Base-by-base conservation (phyloP, 1,140 invertebrate genomes). In the Coenobita brevimanus region DNA sequence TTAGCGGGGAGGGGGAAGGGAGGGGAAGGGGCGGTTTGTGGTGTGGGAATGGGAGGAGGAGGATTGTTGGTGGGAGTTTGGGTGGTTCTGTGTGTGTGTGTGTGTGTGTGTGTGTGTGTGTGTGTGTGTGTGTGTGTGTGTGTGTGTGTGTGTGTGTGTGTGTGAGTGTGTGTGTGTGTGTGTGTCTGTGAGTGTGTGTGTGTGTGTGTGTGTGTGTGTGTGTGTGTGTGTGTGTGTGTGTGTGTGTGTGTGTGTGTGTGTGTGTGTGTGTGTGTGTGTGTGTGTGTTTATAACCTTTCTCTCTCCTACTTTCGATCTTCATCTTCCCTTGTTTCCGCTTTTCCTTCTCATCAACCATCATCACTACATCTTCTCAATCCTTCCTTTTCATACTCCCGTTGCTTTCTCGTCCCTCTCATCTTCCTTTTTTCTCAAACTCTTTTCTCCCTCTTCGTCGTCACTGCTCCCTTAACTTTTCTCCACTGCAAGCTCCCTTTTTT, bases 111-210 rank as follows among this genome's bases (percentile, higher is more conserved):
- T 76, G 36, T 76, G 41, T 78, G 41, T 78, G 2, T 78, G 24
- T 78, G 41, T 78, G 41, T 78, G 41, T 78, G 41, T 78, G 41
- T 78, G 41, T 78, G 41, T 78, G 41, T 78, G 41, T 78, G 41
- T 78, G 41, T 78, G 41, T 78, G 41, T 78, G 41, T 78, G 36
- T 78, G 24, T 46, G 13, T 46, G 17, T 57, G n/a, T 57, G n/a
- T 57, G n/a, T 57, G n/a, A 13, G n/a, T 57, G n/a, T 57, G n/a
- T 57, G n/a, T 57, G n/a, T 57, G n/a, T 57, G n/a, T 57, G n/a
- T 57, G n/a, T 57, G n/a, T 57, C 10, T 57, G n/a, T 57, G n/a
- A 13, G n/a, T 57, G n/a, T 57, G n/a, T 57, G n/a, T 57, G n/a
- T 75, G 3, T 75, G 21, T 4, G 4, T 33, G 50, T 15, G 50